A percentile compares a stretch with the other conserved stretches of the same genome.
These are phyloP conservation scores for Alouatta palliata DNA, from an alignment of 2,113 vertebrate species.

Conservation along the genomic window DNA sequence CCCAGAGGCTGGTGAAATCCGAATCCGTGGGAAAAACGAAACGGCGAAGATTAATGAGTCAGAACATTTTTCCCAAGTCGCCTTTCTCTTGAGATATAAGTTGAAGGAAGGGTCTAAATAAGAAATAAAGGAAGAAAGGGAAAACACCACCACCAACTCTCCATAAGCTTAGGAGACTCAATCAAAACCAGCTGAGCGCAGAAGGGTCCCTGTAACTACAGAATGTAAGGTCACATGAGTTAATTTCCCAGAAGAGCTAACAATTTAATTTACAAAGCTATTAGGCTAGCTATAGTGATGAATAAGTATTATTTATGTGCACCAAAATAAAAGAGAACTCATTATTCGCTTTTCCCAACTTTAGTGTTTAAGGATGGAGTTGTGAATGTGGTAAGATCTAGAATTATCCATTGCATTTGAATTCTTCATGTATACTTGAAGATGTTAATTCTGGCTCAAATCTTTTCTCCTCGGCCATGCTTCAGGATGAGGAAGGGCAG, in stretches of 20 bases:
- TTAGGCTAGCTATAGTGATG: neutral
- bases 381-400: neutral
- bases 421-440: neutral
- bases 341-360: neutral
- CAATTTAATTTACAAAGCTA: constrained; percentile 21
- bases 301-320: neutral
- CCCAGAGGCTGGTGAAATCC: accelerated
- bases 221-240: neutral
- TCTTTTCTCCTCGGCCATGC: neutral
- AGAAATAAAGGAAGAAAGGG: neutral
- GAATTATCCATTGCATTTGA: neutral
- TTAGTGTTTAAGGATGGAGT: neutral
- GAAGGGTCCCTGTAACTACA: neutral
- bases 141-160: neutral
- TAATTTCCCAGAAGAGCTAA: constrained; percentile 44
- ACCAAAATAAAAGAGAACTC: neutral
- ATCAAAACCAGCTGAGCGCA: neutral
- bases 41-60: accelerated
- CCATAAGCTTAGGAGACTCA: neutral
- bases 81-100: neutral
- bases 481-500: neutral
- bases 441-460: neutral
- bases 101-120: neutral
- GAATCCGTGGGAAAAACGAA: neutral
- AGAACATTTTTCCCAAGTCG: neutral